Percentiles rank a stretch among this genome's conserved stretches.
Conservation (phyloP, 2,888 invertebrate genomes). For the Glomeris marginata region DNA sequence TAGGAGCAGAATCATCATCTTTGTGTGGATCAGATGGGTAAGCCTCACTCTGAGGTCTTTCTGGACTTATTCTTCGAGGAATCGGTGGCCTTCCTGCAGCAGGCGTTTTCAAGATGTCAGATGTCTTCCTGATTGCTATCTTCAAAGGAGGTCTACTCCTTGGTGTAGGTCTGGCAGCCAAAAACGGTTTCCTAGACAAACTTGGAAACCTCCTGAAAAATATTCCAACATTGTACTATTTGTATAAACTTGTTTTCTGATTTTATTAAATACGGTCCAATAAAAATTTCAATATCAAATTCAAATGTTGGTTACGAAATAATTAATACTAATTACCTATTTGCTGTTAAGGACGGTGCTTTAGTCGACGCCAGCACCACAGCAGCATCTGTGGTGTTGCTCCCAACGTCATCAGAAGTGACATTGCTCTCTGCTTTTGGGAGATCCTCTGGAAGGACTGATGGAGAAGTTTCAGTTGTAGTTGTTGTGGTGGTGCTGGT, state of each 20-base stretch:
- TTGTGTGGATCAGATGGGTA: conserved; percentile 14
- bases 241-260: not conserved
- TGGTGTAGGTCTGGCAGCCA: conserved; percentile 1
- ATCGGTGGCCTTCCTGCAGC: conserved; percentile 3
- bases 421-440: not conserved
- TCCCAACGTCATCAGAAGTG: not conserved
- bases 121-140: conserved; percentile 10
- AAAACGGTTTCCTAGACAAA: conserved; percentile 10
- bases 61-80: conserved; percentile 3
- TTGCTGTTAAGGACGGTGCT: too few species aligned
- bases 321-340: too few species aligned
- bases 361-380: too few species aligned
- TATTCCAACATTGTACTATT: not conserved
- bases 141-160: conserved; percentile 7
- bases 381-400: too few species aligned
- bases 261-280: too few species aligned
- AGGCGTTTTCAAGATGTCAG: conserved; percentile 8
- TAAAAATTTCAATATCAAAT: too few species aligned
- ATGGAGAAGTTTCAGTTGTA: not conserved
- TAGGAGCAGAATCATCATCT: not conserved
- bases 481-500: not conserved
- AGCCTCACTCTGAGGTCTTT: conserved; percentile 2
- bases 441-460: not conserved
- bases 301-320: too few species aligned
- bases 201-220: conserved; percentile 4